A percentile compares a stretch with the other conserved stretches of the same genome.
Evolutionary conservation across 1,140 invertebrate species (phyloP).

Genomic region (Saccostrea glomerata): DNA sequence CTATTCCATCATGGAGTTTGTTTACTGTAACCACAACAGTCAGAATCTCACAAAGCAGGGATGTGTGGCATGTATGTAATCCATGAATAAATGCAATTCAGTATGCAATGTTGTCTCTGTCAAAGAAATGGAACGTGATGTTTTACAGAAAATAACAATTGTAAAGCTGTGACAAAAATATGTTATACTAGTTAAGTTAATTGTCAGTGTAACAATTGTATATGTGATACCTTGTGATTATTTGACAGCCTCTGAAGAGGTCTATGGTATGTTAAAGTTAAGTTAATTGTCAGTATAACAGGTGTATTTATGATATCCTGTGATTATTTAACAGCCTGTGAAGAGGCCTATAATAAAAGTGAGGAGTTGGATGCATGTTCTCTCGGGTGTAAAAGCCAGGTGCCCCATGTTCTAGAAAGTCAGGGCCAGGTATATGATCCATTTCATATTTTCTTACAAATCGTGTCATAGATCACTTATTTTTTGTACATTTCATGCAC

Average conservation of each 20-base stretch:
- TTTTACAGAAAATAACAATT: no score
- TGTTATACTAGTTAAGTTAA: no score
- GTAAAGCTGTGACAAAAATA: no score
- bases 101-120: no score
- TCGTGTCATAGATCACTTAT: no score
- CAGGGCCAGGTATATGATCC: conserved; percentile 39
- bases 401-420: conserved; percentile 55
- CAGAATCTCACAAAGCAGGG: conserved; percentile 66
- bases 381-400: conserved; percentile 66
- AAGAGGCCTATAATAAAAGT: conserved; percentile 65
- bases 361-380: conserved; percentile 63
- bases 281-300: no score
- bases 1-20: conserved; percentile 71
- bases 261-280: no score
- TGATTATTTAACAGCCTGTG: conserved; percentile 51
- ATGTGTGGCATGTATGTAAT: conserved; percentile 67
- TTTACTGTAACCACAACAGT: conserved; percentile 59
- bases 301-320: background rate
- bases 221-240: background rate
- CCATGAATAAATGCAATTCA: no score
- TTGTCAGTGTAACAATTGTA: background rate
- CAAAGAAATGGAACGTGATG: no score
- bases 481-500: no score
- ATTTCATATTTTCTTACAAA: no score
- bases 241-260: conserved; percentile 62